These are phyloP conservation scores for Cephus sareptanus DNA, from an alignment of 2,888 invertebrate species.

Conservation along the genomic window DNA sequence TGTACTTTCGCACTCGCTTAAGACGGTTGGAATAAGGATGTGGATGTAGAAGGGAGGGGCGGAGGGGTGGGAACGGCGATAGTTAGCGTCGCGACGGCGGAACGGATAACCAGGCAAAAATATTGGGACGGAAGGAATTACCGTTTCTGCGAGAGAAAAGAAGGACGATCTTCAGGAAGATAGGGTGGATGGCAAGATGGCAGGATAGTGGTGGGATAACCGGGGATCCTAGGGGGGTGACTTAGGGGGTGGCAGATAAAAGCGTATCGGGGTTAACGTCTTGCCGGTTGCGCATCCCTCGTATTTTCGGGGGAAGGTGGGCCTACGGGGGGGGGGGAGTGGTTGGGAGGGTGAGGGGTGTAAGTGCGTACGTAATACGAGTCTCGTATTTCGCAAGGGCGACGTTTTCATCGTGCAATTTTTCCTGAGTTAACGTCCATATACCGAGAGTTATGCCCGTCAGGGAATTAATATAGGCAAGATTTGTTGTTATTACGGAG, in stretches of 20 bases:
- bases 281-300: neutral
- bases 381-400: constrained; percentile 48
- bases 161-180: too few species aligned
- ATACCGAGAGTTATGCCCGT: constrained; percentile 61
- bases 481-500: constrained; percentile 64
- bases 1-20: neutral
- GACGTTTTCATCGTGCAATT: constrained; percentile 59
- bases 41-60: neutral
- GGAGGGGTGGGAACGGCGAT: neutral
- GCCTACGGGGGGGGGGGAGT: too few species aligned
- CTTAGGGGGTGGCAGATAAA: too few species aligned
- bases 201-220: too few species aligned
- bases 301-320: neutral
- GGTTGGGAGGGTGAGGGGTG: neutral
- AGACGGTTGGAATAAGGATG: neutral
- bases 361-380: constrained; percentile 53
- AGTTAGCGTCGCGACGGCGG: neutral
- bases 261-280: too few species aligned
- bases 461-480: constrained; percentile 65
- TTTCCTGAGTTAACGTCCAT: constrained; percentile 53
- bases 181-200: too few species aligned
- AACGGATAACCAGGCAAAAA: neutral
- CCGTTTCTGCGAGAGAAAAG: too few species aligned
- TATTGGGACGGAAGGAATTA: neutral
- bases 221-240: too few species aligned